These are phyloP conservation scores for Pammene aurita DNA, from an alignment of 2,888 invertebrate genomes.

Conservation along the genomic window DNA sequence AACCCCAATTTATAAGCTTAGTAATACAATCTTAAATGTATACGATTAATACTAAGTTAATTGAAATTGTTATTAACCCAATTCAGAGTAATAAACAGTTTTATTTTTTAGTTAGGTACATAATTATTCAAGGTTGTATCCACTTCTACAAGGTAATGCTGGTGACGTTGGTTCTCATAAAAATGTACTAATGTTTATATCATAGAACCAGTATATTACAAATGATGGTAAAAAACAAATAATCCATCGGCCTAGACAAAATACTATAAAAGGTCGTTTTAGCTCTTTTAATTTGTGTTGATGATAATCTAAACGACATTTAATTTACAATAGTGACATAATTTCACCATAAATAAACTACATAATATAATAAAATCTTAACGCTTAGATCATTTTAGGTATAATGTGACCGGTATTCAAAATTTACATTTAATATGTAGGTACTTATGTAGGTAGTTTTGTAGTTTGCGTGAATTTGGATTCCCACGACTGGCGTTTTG, in stretches of 20 bases:
- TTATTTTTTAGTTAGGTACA: too few relatives aligned
- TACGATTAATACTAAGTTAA: too few relatives aligned
- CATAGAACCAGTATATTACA: too few relatives aligned
- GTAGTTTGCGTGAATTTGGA: slow-evolving; percentile 17
- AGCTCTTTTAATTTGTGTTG: background rate
- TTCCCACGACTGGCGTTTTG: slow-evolving; percentile 25
- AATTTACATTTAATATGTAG: slow-evolving; percentile 10
- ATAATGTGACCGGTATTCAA: slow-evolving; percentile 31
- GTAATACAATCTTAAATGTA: too few relatives aligned
- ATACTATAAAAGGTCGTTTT: background rate
- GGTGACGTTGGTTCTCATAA: too few relatives aligned
- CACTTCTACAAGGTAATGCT: too few relatives aligned
- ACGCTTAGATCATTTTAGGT: slow-evolving; percentile 29
- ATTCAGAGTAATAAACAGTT: too few relatives aligned
- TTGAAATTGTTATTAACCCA: too few relatives aligned
- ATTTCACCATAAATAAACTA: slow-evolving; percentile 30
- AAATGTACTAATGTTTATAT: too few relatives aligned
- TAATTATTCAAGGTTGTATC: too few relatives aligned
- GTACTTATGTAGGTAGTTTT: slow-evolving; percentile 6
- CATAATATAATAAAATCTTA: slow-evolving; percentile 11
- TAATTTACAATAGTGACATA: slow-evolving; percentile 28
- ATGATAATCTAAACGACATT: slow-evolving; percentile 26
- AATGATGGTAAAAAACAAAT: too few relatives aligned
- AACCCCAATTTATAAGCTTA: too few relatives aligned
- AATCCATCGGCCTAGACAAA: background rate